These are phyloP conservation scores for Muscina levida DNA, from an alignment of 2,888 invertebrate species.

Conservation along the genomic window DNA sequence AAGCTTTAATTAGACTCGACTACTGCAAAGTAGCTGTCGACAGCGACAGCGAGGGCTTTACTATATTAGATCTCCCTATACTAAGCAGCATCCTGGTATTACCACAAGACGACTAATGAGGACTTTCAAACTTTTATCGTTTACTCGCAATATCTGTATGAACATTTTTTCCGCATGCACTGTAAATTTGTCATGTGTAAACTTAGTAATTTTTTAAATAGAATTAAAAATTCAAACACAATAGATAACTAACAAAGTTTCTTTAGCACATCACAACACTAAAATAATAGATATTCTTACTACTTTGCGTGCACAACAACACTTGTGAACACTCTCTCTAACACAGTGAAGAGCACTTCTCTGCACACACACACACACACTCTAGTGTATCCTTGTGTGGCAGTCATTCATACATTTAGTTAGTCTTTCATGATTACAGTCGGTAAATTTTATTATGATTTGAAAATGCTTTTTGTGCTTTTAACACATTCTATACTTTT, in stretches of 20 bases:
- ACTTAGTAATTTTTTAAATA: background rate
- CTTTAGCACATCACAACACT: constrained; percentile 8
- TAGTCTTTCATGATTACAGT: constrained; percentile 49
- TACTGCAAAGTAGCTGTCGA: too few relatives aligned
- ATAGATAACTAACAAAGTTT: background rate
- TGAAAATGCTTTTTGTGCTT: constrained; percentile 49
- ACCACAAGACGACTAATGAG: too few relatives aligned
- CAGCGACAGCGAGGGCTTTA: too few relatives aligned
- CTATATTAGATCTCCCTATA: too few relatives aligned
- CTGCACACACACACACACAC: background rate
- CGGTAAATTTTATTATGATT: constrained; percentile 53
- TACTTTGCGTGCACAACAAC: background rate
- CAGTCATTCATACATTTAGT: background rate
- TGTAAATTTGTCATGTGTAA: constrained; percentile 4
- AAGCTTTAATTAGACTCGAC: too few relatives aligned
- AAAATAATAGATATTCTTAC: background rate
- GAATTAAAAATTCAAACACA: background rate
- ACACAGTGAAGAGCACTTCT: background rate
- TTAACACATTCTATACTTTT: constrained; percentile 40
- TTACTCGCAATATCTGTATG: too few relatives aligned
- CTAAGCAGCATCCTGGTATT: too few relatives aligned
- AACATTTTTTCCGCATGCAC: background rate
- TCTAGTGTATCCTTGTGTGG: background rate
- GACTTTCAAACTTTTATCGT: too few relatives aligned
- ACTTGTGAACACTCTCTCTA: background rate